Conservation (phyloP, 1,140 invertebrate genomes). For the Drosophila tristis region DNA sequence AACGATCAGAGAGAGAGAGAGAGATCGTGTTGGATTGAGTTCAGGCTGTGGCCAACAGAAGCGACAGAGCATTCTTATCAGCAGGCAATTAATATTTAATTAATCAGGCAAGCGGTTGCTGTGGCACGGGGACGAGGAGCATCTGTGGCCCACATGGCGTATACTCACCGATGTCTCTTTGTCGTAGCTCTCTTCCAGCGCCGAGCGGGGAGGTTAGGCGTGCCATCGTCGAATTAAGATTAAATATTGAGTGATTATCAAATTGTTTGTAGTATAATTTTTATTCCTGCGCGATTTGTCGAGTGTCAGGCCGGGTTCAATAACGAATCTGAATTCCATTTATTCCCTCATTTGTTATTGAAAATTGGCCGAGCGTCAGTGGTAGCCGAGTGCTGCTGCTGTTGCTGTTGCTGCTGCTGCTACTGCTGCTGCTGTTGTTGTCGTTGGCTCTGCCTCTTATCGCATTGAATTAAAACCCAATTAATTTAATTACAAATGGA, state of each 20-base stretch:
- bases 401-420: neutral
- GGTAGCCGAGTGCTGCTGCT: neutral
- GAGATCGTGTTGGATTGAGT: slow-evolving; percentile 24
- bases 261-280: slow-evolving; percentile 71
- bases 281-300: slow-evolving; percentile 77
- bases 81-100: slow-evolving; percentile 83
- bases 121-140: neutral
- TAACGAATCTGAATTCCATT: slow-evolving; percentile 51
- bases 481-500: slow-evolving; percentile 84
- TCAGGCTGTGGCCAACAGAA: slow-evolving; percentile 21
- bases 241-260: slow-evolving; percentile 70
- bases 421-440: slow-evolving; percentile 1
- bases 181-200: neutral
- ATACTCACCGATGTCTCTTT: slow-evolving; percentile 49
- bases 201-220: slow-evolving; percentile 58
- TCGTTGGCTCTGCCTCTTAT: slow-evolving; percentile 40
- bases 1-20: neutral
- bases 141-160: slow-evolving; percentile 54
- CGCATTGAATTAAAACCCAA: slow-evolving; percentile 83
- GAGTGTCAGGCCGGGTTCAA: slow-evolving; percentile 75
- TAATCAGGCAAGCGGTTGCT: slow-evolving; percentile 59
- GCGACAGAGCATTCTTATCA: slow-evolving; percentile 68
- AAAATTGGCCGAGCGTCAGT: slow-evolving; percentile 59
- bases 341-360: slow-evolving; percentile 61
- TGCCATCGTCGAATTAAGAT: slow-evolving; percentile 32